Conservation (phyloP, 2,888 invertebrate species). For the Abscondita cerata region DNA sequence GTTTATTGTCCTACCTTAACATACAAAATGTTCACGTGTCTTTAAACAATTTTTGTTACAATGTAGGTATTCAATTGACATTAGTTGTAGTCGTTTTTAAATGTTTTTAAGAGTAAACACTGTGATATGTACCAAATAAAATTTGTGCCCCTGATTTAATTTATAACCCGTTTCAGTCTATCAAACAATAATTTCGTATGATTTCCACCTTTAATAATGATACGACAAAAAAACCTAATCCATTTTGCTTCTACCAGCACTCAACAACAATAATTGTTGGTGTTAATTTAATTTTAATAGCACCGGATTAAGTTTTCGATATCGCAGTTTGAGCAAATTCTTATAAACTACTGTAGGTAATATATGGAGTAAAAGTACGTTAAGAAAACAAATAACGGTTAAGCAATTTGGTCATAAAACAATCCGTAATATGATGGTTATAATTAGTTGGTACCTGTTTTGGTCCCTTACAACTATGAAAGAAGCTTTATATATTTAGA, state of each 20-base stretch:
- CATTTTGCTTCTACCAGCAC: no score
- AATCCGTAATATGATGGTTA: neutral
- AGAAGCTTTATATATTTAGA: constrained; percentile 24
- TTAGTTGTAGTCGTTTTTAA: neutral
- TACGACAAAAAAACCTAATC: no score
- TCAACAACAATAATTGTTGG: no score
- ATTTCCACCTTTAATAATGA: no score
- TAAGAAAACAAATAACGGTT: no score
- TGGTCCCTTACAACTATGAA: constrained; percentile 34
- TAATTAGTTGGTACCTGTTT: constrained; percentile 26
- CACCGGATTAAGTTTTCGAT: neutral
- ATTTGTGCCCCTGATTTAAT: constrained; percentile 4
- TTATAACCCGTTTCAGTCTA: constrained; percentile 2
- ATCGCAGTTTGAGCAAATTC: constrained; percentile 21
- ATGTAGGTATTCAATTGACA: constrained; percentile 3
- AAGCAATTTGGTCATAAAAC: constrained; percentile 1
- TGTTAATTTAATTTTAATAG: no score
- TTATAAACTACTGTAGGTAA: constrained; percentile 11
- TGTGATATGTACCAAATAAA: constrained; percentile 7
- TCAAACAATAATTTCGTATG: neutral
- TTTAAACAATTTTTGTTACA: neutral
- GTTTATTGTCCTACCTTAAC: constrained; percentile 25
- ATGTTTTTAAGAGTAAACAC: neutral
- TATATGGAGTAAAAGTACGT: neutral
- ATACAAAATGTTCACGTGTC: neutral